Evolutionary conservation across 2,797 vertebrate species (phyloP).

Genomic region (Tympanoctomys barrerae): DNA sequence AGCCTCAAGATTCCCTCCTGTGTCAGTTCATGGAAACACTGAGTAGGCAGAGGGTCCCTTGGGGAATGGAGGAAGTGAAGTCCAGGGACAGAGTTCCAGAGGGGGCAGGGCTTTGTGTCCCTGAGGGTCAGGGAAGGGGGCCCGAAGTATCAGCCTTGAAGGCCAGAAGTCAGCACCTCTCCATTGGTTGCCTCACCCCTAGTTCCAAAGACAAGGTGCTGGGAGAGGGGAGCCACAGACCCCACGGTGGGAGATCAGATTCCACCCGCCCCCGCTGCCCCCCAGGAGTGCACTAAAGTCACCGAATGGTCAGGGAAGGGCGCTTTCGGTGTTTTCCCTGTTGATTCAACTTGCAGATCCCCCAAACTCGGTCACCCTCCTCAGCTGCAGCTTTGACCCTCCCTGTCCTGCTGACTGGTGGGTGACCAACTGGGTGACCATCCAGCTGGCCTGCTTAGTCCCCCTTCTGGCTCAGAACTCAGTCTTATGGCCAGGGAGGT

Average conservation of each 20-base stretch:
- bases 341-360: slow-evolving; percentile 26
- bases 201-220: background rate
- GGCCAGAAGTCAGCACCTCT: accelerated
- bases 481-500: background rate
- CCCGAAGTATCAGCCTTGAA: background rate
- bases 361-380: slow-evolving; percentile 2
- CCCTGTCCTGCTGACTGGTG: background rate
- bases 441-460: background rate
- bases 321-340: background rate
- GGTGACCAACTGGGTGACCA: background rate
- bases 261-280: background rate
- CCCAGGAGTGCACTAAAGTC: background rate
- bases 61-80: background rate
- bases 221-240: background rate
- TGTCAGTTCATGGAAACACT: no score
- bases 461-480: background rate
- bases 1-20: background rate
- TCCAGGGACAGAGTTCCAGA: no score
- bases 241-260: background rate
- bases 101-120: background rate
- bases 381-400: background rate
- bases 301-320: background rate
- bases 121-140: background rate
- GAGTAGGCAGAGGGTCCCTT: background rate
- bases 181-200: background rate